Evolutionary conservation across 1,140 invertebrate species (phyloP), one percentile per base, ranked within the genome.

Genomic region (Diachasmimorpha longicaudata): DNA sequence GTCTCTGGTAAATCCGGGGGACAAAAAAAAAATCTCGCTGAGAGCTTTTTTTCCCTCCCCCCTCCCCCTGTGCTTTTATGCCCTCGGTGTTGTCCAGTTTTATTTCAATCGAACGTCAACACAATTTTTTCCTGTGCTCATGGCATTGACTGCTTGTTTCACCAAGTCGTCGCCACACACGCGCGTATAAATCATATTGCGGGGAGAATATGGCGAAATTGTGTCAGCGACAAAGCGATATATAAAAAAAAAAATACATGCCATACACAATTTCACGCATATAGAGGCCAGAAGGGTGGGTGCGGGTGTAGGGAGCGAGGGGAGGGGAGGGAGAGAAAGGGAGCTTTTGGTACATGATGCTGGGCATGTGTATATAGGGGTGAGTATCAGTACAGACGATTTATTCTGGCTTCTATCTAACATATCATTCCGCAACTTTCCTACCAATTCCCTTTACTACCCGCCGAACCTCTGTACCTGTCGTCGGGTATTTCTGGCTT

Each of bases 341-440:
- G n/a, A n/a, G 13, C 14, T n/a, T 58, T 21, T 16, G 48, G 19
- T 72, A 72, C 70, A 55, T 31, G 23, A 8, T 36, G 21, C 25
- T 72, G 48, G 46, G n/a, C 11, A 55, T 36, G 25, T 73, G 42
- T 23, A 63, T 63, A 58, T 58, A 36, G 44, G 10, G 10, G 44
- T 5, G 44, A 46, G 48, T 16, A 52, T n/a, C 48, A 16, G 48
- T 19, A 16, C 48, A 16, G 48, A 75, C 44, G 73, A 75, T 75
- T 70, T 75, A 75, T 75, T 75, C 73, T 75, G 58, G 25, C 73
- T 72, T 73, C 63, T 75, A 76, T 78, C 73, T 70, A 78, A 52
- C 77, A 78, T 78, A 78, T 78, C 77, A 78, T 44, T 72, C n/a
- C 48, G 37, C 69, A 31, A 31, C 58, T 75, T 37, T 55, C 46